Conservation (phyloP, 2,888 invertebrate genomes). For the Tribolium freemani region DNA sequence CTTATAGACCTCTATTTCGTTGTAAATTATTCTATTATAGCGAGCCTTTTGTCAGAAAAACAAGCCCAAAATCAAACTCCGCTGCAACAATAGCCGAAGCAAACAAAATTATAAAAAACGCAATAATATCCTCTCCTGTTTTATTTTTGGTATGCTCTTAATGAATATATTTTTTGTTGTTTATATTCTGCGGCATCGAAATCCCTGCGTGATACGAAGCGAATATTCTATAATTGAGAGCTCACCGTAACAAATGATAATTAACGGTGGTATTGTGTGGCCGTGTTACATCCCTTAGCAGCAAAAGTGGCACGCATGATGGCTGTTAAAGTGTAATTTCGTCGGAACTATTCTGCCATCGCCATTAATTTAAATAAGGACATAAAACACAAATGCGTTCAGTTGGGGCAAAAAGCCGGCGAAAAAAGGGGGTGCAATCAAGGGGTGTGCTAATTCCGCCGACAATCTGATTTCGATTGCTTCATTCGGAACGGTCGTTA, state of each 20-base stretch:
- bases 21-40: no score
- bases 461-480: conserved; percentile 25
- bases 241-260: conserved; percentile 29
- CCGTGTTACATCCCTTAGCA: conserved; percentile 24
- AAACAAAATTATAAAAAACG: neutral
- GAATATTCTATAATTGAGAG: conserved; percentile 15
- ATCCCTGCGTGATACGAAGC: neutral
- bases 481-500: no score
- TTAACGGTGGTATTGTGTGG: conserved; percentile 17
- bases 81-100: neutral
- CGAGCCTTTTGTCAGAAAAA: no score
- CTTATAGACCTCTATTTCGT: no score
- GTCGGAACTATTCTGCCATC: conserved; percentile 35
- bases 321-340: conserved; percentile 38
- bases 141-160: neutral
- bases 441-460: conserved; percentile 5
- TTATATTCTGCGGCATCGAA: neutral
- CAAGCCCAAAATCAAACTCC: no score
- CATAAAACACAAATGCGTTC: conserved; percentile 38
- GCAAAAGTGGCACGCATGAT: conserved; percentile 40
- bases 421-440: neutral
- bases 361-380: conserved; percentile 41
- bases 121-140: neutral
- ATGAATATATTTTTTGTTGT: neutral
- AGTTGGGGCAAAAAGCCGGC: neutral